Percentiles rank a stretch among this genome's conserved stretches.
Evolutionary conservation across 2,113 vertebrate species (phyloP).

Genomic region (Hipposideros armiger): DNA sequence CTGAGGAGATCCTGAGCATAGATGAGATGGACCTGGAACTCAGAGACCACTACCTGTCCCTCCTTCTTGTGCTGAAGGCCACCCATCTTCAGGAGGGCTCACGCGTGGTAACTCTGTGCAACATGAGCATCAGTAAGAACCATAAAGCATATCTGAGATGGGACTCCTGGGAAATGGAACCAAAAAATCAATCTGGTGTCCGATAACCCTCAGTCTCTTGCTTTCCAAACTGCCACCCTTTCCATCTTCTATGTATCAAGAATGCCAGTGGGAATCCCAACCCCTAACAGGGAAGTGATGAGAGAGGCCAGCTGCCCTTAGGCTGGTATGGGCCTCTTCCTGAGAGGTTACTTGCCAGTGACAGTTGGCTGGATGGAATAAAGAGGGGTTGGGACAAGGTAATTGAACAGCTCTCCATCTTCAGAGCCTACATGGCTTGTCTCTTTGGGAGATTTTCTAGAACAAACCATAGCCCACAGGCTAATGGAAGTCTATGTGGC

Average conservation of each 20-base stretch:
- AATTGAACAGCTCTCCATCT: background rate
- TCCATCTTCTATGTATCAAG: background rate
- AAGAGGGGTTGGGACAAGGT: background rate
- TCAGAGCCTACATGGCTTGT: background rate
- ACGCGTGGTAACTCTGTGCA: slow-evolving; percentile 81
- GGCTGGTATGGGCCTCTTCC: background rate
- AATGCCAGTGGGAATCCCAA: background rate
- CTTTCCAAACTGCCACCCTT: background rate
- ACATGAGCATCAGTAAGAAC: slow-evolving; percentile 81
- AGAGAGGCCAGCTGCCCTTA: background rate
- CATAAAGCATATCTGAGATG: background rate
- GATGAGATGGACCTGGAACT: slow-evolving; percentile 77
- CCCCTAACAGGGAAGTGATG: background rate
- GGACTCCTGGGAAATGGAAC: background rate
- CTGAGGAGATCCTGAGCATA: slow-evolving; percentile 86
- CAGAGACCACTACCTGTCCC: slow-evolving; percentile 84
- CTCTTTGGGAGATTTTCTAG: background rate
- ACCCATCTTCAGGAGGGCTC: slow-evolving; percentile 88
- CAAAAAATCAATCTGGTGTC: background rate
- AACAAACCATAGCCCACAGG: background rate
- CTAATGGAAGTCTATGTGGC: background rate
- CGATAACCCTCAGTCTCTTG: background rate
- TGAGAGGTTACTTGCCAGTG: background rate
- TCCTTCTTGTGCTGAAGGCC: slow-evolving; percentile 85
- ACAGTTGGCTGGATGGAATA: background rate